Evolutionary conservation across 2,113 vertebrate genomes (phyloP).

Genomic region (Oostethus manadensis): DNA sequence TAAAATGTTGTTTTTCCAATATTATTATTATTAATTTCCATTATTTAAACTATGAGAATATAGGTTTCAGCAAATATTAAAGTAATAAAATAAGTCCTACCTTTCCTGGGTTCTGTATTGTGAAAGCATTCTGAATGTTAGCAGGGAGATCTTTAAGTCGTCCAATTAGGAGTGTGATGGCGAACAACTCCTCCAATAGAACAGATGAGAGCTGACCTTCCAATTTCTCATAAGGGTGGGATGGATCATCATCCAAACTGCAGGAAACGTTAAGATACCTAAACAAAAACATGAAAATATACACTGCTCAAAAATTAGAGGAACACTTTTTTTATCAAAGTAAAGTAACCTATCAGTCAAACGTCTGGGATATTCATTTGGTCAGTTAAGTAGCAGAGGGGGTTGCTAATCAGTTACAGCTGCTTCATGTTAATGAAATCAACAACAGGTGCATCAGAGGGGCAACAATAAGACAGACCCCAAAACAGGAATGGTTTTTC

Average conservation of each 20-base stretch:
- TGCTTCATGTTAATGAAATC: no score
- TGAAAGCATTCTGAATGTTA: slow-evolving; percentile 76
- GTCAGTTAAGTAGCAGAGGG: no score
- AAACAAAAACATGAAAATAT: background rate
- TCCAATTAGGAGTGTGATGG: slow-evolving; percentile 79
- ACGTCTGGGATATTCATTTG: no score
- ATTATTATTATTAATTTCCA: no score
- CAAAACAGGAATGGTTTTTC: no score
- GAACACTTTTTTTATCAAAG: no score
- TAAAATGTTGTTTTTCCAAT: no score
- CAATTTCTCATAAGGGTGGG: slow-evolving; percentile 77
- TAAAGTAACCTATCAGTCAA: background rate
- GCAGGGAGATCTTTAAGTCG: slow-evolving; percentile 79
- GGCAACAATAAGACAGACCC: no score
- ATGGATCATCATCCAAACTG: slow-evolving; percentile 42
- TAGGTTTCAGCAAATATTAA: background rate
- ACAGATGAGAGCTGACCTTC: slow-evolving; percentile 81
- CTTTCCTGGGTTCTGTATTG: slow-evolving; percentile 86
- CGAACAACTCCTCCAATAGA: slow-evolving; percentile 84
- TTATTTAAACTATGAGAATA: background rate
- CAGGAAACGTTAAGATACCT: slow-evolving; percentile 77
- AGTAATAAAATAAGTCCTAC: slow-evolving; percentile 41
- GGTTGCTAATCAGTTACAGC: no score
- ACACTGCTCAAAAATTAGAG: no score
- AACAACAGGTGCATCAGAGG: no score